A percentile compares a stretch with the other conserved stretches of the same genome.
Evolutionary conservation across 2,113 vertebrate genomes (phyloP).

Genomic region (Henicopernis longicauda): DNA sequence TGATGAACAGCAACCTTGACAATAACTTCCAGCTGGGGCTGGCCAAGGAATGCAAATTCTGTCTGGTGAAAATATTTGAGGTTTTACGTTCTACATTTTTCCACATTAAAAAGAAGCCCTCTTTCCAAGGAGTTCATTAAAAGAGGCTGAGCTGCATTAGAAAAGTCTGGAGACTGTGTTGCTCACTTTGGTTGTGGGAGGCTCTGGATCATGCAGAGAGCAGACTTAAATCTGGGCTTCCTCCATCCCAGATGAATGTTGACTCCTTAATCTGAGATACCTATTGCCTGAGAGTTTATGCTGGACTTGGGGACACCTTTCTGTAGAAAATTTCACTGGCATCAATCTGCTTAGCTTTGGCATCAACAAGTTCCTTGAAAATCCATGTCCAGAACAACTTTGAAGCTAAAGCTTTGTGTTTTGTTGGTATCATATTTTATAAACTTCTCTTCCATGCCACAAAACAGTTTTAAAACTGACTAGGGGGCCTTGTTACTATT

Average conservation of each 20-base stretch:
- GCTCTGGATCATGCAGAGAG: neutral
- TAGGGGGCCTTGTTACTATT: neutral
- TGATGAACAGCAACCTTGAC: constrained; percentile 15
- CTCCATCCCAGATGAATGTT: neutral
- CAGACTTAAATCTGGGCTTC: neutral
- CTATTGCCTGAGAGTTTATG: neutral
- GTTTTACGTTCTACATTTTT: constrained; percentile 47
- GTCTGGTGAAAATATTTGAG: constrained; percentile 47
- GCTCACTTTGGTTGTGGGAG: neutral
- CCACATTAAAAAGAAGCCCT: constrained; percentile 7
- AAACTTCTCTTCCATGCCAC: neutral
- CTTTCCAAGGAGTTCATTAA: constrained; percentile 35
- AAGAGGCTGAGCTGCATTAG: neutral
- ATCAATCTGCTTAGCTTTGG: neutral
- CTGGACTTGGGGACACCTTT: neutral
- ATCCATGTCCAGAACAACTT: neutral
- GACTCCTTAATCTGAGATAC: neutral
- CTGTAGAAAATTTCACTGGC: neutral
- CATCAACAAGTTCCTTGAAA: neutral
- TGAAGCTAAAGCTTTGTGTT: neutral
- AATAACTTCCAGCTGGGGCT: constrained; percentile 35
- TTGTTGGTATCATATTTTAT: neutral
- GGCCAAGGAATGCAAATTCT: neutral
- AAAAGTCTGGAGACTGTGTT: neutral
- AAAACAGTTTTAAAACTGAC: neutral